Evolutionary conservation across 2,797 vertebrate genomes (phyloP).

Genomic region (Pygocentrus nattereri): DNA sequence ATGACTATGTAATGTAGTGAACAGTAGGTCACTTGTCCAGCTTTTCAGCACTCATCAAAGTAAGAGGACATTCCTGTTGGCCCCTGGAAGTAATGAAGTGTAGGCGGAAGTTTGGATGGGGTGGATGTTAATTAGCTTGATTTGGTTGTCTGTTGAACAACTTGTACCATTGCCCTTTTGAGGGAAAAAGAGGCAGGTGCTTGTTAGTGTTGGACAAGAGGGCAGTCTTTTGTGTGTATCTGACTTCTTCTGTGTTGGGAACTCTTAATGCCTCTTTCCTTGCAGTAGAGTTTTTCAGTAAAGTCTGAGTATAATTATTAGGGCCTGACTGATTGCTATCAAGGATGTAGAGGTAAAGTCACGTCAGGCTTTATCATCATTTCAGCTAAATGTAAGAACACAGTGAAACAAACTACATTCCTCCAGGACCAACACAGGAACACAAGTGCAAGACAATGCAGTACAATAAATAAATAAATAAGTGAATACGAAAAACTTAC

Average conservation of each 20-base stretch:
- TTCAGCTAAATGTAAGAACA: too few species aligned
- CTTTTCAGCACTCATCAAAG: slow-evolving; percentile 18
- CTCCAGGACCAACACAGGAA: too few species aligned
- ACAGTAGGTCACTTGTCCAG: slow-evolving; percentile 66
- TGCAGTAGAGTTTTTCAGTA: too few species aligned
- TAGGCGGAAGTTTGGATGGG: neutral
- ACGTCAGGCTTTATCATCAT: too few species aligned
- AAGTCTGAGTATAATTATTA: too few species aligned
- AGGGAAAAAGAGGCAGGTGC: slow-evolving; percentile 7
- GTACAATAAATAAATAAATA: too few species aligned
- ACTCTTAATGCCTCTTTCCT: slow-evolving; percentile 11
- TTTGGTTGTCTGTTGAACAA: slow-evolving; percentile 11
- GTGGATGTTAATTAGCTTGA: neutral
- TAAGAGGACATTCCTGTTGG: neutral
- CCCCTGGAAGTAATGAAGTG: neutral
- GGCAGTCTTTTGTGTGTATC: slow-evolving; percentile 13
- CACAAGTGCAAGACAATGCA: too few species aligned
- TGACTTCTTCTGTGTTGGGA: slow-evolving; percentile 5
- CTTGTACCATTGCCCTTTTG: slow-evolving; percentile 19
- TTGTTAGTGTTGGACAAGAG: neutral
- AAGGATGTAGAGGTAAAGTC: too few species aligned
- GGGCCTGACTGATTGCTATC: too few species aligned
- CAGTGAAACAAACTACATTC: too few species aligned
- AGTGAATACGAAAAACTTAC: too few species aligned
- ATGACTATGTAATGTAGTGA: slow-evolving; percentile 52